Base-by-base conservation (phyloP, 2,113 vertebrate genomes). In the Zapus hudsonius region DNA sequence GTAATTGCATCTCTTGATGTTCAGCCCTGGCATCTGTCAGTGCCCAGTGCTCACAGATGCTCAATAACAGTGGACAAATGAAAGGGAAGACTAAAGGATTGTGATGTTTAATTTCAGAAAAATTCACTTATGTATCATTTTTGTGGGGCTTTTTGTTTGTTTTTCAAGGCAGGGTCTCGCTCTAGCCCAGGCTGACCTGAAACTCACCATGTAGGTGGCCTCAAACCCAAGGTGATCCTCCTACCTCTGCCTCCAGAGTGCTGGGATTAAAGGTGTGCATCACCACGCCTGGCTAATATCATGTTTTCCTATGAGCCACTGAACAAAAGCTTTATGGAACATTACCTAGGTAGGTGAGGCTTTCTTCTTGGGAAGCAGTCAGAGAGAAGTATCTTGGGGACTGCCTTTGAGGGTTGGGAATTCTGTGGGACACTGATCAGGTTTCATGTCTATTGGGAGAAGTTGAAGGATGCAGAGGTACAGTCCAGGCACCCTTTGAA, bases 61-160 rank as follows among this genome's bases (percentile, higher is more conserved):
- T 87, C 55, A 95, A 66, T 67, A 70, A 83, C 87, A 19, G 86
- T 82, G 38, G 80, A 93, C 27, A 57, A 87, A 59, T 87, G 52
- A 84, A 92, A 89, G 91, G 64, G 81, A 86, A 31, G 3, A 23
- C 23, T 31, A 36, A 84, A 90, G 69, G 1, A 6, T 16, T 72
- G 47, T 36, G 31, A 44, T n/a, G 12, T 63, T 61, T 74, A 59
- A 87, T 84, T 80, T 84, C 33, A 55, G 55, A 79, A 69, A 52
- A 81, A 55, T 47, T 93, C 63, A 36, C 70, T 75, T 84, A 55
- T 70, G 36, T 57, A 44, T 3, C 70, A 27, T 52, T 52, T 52
- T 52, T 52, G 12, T 52, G 7, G 47, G 47, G 7, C 7, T 47
- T 7, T 47, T 7, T 47, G 12, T 47, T 7, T 47, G 47, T 52